Conservation (phyloP, 2,113 vertebrate genomes). For the Sciurus niger region DNA sequence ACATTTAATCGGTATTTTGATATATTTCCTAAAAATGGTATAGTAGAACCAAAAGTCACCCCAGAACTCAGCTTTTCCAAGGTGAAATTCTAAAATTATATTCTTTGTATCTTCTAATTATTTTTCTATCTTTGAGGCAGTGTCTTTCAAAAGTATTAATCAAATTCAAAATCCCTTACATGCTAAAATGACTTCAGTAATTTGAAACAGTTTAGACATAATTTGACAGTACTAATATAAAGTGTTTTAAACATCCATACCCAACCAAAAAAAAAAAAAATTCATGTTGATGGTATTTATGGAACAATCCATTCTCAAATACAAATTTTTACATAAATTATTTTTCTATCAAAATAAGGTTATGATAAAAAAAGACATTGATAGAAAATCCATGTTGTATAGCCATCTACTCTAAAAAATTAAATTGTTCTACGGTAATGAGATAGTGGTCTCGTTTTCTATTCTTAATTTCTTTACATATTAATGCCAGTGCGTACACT, state of each 20-base stretch:
- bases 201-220: slow-evolving; percentile 9
- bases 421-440: neutral
- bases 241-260: slow-evolving; percentile 43
- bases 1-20: neutral
- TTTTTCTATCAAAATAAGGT: slow-evolving; percentile 38
- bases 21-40: neutral
- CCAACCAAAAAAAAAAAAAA: neutral
- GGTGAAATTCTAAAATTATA: slow-evolving; percentile 49
- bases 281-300: neutral
- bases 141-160: slow-evolving; percentile 27
- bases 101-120: neutral
- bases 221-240: slow-evolving; percentile 14
- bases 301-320: slow-evolving; percentile 6
- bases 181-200: slow-evolving; percentile 56
- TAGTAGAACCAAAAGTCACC: neutral
- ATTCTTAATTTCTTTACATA: neutral
- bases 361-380: neutral
- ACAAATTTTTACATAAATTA: slow-evolving; percentile 12
- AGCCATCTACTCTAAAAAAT: neutral
- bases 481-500: neutral
- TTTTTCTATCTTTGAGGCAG: slow-evolving; percentile 26
- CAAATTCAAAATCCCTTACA: neutral
- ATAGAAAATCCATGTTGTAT: neutral
- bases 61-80: slow-evolving; percentile 5
- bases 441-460: neutral